phyloP scores from a whole-genome alignment of 2,797 vertebrate genomes.

The Catamblyrhynchus diadema region DNA sequence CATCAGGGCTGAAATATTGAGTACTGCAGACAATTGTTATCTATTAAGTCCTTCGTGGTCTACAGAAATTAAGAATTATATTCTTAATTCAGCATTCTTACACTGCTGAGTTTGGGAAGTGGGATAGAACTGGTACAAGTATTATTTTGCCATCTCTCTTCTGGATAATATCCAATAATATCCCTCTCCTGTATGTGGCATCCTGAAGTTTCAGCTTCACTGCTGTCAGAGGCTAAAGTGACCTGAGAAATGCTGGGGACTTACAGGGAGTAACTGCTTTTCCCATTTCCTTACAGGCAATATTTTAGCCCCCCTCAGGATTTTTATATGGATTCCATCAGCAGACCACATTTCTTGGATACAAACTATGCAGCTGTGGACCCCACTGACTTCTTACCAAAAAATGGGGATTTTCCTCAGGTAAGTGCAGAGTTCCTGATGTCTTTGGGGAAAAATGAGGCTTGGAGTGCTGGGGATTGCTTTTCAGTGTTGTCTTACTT shows the following conservation, averaged over 20 bases:
- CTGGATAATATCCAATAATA: neutral
- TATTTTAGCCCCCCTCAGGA: slow-evolving; percentile 56
- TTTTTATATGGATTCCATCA: slow-evolving; percentile 50
- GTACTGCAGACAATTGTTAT: neutral
- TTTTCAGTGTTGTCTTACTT: neutral
- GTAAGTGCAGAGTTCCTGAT: slow-evolving; percentile 62
- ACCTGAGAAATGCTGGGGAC: neutral
- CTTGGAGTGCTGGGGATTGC: neutral
- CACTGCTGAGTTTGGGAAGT: neutral
- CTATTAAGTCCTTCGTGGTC: neutral
- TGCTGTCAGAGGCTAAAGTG: neutral
- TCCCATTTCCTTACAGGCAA: slow-evolving; percentile 61
- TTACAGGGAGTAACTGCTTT: neutral
- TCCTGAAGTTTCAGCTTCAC: neutral
- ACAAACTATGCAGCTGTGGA: slow-evolving; percentile 76
- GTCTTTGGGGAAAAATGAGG: neutral
- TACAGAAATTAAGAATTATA: neutral
- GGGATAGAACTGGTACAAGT: neutral
- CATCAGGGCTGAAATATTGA: neutral
- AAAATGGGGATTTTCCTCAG: slow-evolving; percentile 85
- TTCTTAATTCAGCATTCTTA: neutral
- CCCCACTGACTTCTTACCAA: slow-evolving; percentile 69
- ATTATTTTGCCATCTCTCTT: neutral
- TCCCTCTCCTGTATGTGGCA: neutral
- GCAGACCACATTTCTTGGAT: slow-evolving; percentile 72